phyloP scores from a whole-genome alignment of 92 coral and sea anemone genomes.

The Bergia puertoricense region DNA sequence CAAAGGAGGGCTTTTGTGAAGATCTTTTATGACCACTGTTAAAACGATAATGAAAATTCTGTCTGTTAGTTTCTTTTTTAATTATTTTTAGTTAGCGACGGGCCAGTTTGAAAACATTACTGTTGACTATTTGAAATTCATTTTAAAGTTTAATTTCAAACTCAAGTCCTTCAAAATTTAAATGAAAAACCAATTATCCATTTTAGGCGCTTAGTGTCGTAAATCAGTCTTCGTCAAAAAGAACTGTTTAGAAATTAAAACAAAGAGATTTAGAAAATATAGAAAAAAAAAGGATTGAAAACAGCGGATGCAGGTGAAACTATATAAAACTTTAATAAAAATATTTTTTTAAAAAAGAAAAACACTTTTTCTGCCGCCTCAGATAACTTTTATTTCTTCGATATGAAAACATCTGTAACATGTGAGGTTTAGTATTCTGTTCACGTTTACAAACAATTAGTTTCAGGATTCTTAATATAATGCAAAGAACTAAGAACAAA shows the following conservation, averaged over 20 bases:
- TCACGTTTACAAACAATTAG: not conserved
- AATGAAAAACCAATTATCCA: not conserved
- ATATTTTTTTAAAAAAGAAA: too few species aligned
- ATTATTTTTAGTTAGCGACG: not conserved
- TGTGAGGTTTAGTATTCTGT: not conserved
- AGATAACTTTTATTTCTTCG: not conserved
- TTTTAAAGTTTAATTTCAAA: not conserved
- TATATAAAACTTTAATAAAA: too few species aligned
- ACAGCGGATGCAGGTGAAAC: constrained; percentile 32
- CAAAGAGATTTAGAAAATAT: not conserved
- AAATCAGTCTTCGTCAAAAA: not conserved
- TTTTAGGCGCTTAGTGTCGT: not conserved
- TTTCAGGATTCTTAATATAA: too few species aligned
- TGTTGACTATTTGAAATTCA: not conserved
- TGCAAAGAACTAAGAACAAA: too few species aligned
- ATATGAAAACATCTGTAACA: too few species aligned
- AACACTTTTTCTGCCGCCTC: too few species aligned
- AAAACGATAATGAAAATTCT: not conserved
- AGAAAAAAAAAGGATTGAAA: not conserved
- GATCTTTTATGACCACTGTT: not conserved
- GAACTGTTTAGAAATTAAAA: not conserved
- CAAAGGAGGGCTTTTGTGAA: not conserved
- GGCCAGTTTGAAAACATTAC: not conserved
- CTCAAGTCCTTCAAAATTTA: not conserved
- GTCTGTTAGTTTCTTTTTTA: not conserved